Evolutionary conservation across 2,888 invertebrate species (phyloP).

Genomic region (Periphyllus acericola): DNA sequence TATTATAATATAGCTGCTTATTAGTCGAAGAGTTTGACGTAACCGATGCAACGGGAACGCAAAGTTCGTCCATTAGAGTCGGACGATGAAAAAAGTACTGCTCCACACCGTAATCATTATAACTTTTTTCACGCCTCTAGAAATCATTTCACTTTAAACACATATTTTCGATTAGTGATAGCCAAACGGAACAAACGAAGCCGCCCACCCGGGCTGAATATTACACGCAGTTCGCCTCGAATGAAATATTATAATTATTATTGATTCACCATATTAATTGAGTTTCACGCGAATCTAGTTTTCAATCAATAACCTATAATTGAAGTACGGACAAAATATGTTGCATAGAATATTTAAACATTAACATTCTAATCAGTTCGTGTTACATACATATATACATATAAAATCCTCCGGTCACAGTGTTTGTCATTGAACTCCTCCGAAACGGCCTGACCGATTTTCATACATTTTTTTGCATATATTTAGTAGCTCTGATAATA

Average conservation of each 20-base stretch:
- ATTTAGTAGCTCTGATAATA: too few relatives aligned
- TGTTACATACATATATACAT: too few relatives aligned
- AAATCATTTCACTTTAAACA: background rate
- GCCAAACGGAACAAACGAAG: background rate
- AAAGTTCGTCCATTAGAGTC: slow-evolving; percentile 14
- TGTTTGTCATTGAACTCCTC: too few relatives aligned
- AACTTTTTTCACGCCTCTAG: background rate
- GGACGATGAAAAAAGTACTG: background rate
- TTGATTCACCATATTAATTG: slow-evolving; percentile 8
- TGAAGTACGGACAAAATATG: background rate
- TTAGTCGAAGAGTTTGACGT: slow-evolving; percentile 41
- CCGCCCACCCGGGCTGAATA: background rate
- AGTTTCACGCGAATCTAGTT: background rate
- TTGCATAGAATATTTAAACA: too few relatives aligned
- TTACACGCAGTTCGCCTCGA: background rate
- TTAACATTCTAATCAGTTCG: too few relatives aligned
- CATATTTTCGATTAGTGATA: slow-evolving; percentile 1
- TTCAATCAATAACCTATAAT: slow-evolving; percentile 6
- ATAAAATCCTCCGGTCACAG: too few relatives aligned
- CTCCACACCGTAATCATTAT: background rate
- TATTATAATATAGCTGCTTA: slow-evolving; percentile 28
- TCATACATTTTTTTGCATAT: too few relatives aligned
- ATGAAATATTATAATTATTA: background rate
- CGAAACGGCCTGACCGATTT: too few relatives aligned
- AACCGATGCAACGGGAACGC: slow-evolving; percentile 11